Percentiles rank a stretch among this genome's conserved stretches.
Conservation (phyloP, 2,113 vertebrate species). For the Hipposideros armiger region DNA sequence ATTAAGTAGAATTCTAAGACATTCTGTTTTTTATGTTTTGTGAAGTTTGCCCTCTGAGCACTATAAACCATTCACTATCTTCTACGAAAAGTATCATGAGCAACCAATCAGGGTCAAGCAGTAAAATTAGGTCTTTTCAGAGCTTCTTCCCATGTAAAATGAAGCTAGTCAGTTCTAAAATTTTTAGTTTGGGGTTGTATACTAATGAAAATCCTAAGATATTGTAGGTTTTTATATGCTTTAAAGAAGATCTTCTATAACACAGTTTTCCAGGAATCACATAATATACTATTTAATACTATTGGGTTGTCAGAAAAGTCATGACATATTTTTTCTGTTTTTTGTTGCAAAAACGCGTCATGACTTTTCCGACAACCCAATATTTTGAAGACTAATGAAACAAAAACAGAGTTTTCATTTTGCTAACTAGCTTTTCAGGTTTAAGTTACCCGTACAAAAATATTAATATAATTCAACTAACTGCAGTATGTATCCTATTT, state of each 20-base stretch:
- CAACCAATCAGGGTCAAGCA: not conserved
- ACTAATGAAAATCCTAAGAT: conserved; percentile 57
- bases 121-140: conserved; percentile 27
- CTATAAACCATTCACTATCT: conserved; percentile 34
- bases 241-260: conserved; percentile 41
- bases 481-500: not conserved
- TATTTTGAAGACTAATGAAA: conserved; percentile 39
- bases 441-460: conserved; percentile 17
- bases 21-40: conserved; percentile 29
- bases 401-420: conserved; percentile 17
- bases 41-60: conserved; percentile 18
- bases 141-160: conserved; percentile 35
- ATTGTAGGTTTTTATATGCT: conserved; percentile 58
- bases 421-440: conserved; percentile 46
- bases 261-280: conserved; percentile 42
- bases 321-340: too few relatives aligned
- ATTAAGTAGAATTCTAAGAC: conserved; percentile 63
- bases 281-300: conserved; percentile 39
- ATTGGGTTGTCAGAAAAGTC: too few relatives aligned
- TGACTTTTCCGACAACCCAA: too few relatives aligned
- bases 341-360: too few relatives aligned
- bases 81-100: not conserved
- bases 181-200: conserved; percentile 25
- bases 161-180: conserved; percentile 17
- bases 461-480: conserved; percentile 45